A percentile compares a stretch with the other conserved stretches of the same genome.
Conservation (phyloP, 2,113 vertebrate species). For the Anser brachyrhynchus region DNA sequence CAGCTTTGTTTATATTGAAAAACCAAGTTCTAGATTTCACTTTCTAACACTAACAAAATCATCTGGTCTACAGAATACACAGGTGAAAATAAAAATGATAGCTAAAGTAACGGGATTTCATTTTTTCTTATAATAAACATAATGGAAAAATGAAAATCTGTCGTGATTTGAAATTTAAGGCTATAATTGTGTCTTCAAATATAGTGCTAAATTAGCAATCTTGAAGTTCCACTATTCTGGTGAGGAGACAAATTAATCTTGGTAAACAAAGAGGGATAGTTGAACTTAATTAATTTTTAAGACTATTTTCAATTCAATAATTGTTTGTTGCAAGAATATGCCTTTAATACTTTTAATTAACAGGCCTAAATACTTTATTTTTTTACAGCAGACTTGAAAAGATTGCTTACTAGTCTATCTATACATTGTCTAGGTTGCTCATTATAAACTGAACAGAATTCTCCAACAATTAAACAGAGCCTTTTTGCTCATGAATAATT, state of each 20-base stretch:
- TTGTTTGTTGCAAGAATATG: neutral
- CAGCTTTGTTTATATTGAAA: neutral
- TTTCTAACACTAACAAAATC: neutral
- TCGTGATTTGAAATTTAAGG: neutral
- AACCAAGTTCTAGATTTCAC: neutral
- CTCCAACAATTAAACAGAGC: neutral
- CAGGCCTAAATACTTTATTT: conserved; percentile 30
- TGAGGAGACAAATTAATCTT: neutral
- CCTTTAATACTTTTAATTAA: conserved; percentile 48
- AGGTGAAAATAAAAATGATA: neutral
- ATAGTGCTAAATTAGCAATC: neutral
- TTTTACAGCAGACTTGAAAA: neutral
- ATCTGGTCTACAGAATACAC: neutral
- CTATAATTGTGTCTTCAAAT: rapidly evolving
- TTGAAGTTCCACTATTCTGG: neutral
- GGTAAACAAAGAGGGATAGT: neutral
- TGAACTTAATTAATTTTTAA: conserved; percentile 39
- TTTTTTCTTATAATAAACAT: neutral
- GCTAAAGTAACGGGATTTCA: neutral
- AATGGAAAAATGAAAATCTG: neutral
- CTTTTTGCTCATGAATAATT: neutral
- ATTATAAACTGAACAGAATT: neutral
- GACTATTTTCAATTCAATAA: neutral
- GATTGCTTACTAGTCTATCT: neutral
- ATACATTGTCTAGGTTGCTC: neutral